Base-by-base conservation (phyloP, 2,888 invertebrate species). In the Agrypnus murinus region DNA sequence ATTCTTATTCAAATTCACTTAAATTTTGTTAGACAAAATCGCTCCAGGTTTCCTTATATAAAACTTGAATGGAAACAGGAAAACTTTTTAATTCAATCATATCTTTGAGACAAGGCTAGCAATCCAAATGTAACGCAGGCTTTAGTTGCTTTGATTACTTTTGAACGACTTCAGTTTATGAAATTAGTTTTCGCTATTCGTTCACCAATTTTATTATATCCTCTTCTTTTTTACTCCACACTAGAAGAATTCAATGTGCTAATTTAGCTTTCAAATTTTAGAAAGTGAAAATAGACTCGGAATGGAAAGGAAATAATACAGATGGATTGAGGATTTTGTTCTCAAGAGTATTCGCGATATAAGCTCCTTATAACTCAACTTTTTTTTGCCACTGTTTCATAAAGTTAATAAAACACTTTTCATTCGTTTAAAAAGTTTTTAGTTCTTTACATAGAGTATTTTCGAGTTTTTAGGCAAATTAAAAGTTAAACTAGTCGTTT, bases 1-100 rank as follows among this genome's bases (percentile, higher is more conserved):
- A 38, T 62, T 62, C 62, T 32, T 62, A 48, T 62, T 62, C 55
- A 55, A 55, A 62, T 62, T 62, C 62, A 62, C 62, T 62, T 62
- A 48, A 46, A 38, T 19, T 55, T 36, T 55, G 55, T 55, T 55
- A 55, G 55, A 55, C 55, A 38, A 55, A 55, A 55, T 55, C 55
- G 55, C 55, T 55, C 55, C 55, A 55, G 55, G 55, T 55, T 55
- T 36, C 36, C 55, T 55, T 55, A 38, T 48, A 48, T 55, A 55
- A 55, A 55, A 55, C 55, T 55, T 17, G 55, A 36, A 34, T 55
- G 55, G 55, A 55, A 55, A 55, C 55, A 55, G 55, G 19, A 38
- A 34, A 55, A 55, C 55, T 55, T 55, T 55, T 55, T 55, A 55
- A 55, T 55, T 55, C 55, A 55, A 55, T 55, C 55, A 55, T 55